Conservation (phyloP, 2,113 vertebrate genomes). For the Panurus biarmicus region DNA sequence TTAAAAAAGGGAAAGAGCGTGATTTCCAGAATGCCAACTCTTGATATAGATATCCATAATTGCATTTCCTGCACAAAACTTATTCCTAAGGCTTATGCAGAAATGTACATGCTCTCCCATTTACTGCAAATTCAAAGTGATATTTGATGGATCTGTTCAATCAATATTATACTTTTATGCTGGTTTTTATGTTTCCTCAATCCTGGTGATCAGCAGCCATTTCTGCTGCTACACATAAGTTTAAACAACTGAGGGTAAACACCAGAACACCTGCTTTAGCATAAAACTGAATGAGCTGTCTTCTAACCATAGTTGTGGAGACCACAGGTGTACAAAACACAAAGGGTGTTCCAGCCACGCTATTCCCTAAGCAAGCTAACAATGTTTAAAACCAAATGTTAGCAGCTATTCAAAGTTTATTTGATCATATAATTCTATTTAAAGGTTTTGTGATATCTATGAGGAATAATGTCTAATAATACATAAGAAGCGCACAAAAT, state of each 20-base stretch:
- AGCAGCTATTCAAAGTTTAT: neutral
- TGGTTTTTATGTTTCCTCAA: neutral
- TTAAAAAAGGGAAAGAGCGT: too few relatives aligned
- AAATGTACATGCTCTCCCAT: neutral
- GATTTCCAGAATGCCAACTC: neutral
- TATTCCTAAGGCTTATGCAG: neutral
- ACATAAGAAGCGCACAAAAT: neutral
- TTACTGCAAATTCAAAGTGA: neutral
- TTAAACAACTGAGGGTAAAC: neutral
- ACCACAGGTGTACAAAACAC: neutral
- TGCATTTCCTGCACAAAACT: neutral
- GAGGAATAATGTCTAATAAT: neutral
- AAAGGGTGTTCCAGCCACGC: neutral
- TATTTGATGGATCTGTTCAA: neutral
- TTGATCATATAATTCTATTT: neutral
- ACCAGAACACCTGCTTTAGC: neutral
- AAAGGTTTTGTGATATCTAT: neutral
- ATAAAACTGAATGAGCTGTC: neutral
- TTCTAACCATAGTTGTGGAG: neutral
- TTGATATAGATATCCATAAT: neutral
- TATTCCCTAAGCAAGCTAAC: neutral
- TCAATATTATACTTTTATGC: neutral
- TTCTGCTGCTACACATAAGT: accelerated
- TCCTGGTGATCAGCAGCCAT: neutral
- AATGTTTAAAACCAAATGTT: neutral